A percentile compares a stretch with the other conserved stretches of the same genome.
Conservation (phyloP, 2,113 vertebrate species). For the Dromiciops gliroides region DNA sequence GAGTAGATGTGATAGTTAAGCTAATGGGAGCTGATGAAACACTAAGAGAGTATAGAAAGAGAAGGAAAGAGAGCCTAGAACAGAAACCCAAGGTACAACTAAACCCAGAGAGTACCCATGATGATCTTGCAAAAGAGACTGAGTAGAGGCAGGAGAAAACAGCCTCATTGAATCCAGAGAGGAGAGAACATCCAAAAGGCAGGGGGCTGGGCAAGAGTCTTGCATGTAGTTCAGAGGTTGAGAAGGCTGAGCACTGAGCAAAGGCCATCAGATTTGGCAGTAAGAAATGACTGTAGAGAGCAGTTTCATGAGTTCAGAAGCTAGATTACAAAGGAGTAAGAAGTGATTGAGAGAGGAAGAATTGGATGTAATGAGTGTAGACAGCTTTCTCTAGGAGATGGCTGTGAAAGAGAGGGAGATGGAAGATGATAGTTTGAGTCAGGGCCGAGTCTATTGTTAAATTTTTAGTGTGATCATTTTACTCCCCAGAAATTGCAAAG, state of each 20-base stretch:
- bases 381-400: no score
- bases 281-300: background rate
- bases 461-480: no score
- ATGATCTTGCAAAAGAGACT: background rate
- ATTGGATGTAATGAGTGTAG: no score
- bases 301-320: background rate
- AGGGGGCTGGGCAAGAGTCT: background rate
- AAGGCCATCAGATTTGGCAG: background rate
- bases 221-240: background rate
- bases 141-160: background rate
- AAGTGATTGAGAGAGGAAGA: background rate
- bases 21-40: background rate
- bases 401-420: no score
- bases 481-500: no score
- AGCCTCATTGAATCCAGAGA: background rate
- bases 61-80: background rate
- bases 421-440: no score
- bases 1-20: no score
- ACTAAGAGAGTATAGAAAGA: background rate
- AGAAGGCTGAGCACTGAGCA: background rate
- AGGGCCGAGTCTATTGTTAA: no score
- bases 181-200: background rate
- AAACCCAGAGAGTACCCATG: background rate
- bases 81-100: no score
- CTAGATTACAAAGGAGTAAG: background rate